phyloP scores from a whole-genome alignment of 1,140 invertebrate species.

The Bombus pascuorum region DNA sequence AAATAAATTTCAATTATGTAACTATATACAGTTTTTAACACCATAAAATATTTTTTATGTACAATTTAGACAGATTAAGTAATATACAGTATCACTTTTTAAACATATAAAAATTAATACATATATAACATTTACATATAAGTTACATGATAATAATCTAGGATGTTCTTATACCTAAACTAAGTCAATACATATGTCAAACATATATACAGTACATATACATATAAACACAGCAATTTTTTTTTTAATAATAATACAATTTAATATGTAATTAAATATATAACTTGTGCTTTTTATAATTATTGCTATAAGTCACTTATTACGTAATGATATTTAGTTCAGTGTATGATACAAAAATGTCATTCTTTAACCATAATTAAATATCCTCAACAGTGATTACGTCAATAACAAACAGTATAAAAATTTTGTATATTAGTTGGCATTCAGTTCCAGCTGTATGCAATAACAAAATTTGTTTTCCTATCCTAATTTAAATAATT shows the following conservation, averaged over 20 bases:
- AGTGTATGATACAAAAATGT: neutral
- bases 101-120: neutral
- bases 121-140: no score
- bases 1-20: no score
- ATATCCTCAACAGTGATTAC: slow-evolving; percentile 26
- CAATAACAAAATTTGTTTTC: slow-evolving; percentile 43
- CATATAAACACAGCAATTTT: neutral
- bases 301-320: slow-evolving; percentile 6
- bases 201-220: neutral
- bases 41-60: neutral
- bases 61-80: neutral
- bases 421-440: slow-evolving; percentile 48
- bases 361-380: neutral
- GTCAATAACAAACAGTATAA: slow-evolving; percentile 43
- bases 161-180: neutral
- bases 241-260: slow-evolving; percentile 12
- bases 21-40: neutral
- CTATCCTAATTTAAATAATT: slow-evolving; percentile 55
- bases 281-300: slow-evolving; percentile 29
- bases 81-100: neutral
- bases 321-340: neutral
- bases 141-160: neutral
- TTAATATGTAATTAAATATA: slow-evolving; percentile 25
- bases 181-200: neutral
- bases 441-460: slow-evolving; percentile 65